Conservation (phyloP, 2,797 vertebrate genomes). For the Cryptoprocta ferox region DNA sequence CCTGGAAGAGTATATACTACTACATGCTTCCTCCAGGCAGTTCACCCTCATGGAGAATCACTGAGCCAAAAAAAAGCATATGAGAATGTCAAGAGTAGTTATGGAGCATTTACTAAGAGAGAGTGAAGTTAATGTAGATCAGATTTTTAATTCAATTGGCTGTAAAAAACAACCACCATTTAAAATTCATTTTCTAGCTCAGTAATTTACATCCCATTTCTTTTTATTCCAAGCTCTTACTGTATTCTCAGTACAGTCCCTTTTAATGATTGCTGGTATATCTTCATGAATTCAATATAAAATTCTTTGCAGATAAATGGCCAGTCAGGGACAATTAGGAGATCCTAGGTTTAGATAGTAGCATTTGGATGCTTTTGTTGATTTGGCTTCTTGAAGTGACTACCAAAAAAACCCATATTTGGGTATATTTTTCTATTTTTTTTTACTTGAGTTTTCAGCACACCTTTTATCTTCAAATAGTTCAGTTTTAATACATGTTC, state of each 20-base stretch:
- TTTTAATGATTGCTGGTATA: conserved; percentile 10
- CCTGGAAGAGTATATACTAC: not conserved
- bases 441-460: conserved; percentile 35
- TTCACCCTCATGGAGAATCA: conserved; percentile 17
- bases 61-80: conserved; percentile 6
- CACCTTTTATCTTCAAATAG: conserved; percentile 44
- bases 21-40: not conserved
- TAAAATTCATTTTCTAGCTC: conserved; percentile 19
- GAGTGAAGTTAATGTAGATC: conserved; percentile 30
- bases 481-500: conserved; percentile 46
- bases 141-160: conserved; percentile 15
- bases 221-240: not conserved
- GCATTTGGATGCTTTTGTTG: not conserved
- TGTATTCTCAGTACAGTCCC: not conserved
- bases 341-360: conserved; percentile 35
- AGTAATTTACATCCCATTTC: conserved; percentile 1
- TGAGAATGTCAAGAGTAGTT: conserved; percentile 36
- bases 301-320: conserved; percentile 41
- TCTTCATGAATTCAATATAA: conserved; percentile 35
- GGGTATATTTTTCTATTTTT: conserved; percentile 20
- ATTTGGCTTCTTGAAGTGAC: conserved; percentile 46
- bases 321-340: not conserved
- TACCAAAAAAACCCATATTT: not conserved
- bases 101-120: conserved; percentile 6
- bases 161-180: not conserved